phyloP scores from a whole-genome alignment of 2,888 invertebrate species.

The Odontomyia ornata region DNA sequence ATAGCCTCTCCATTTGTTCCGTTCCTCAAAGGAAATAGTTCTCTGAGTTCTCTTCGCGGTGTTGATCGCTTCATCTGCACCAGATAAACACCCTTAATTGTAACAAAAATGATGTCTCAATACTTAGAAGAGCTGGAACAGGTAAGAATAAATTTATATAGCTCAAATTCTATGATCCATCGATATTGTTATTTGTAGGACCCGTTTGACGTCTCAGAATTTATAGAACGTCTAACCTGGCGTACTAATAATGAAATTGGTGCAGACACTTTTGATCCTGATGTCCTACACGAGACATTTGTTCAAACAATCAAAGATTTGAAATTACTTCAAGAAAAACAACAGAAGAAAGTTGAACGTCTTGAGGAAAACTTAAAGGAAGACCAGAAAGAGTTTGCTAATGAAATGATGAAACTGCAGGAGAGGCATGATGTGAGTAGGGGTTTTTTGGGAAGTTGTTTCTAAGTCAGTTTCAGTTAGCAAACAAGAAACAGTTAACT shows the following conservation, averaged over 20 bases:
- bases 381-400: constrained; percentile 84
- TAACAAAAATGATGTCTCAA: constrained; percentile 89
- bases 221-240: constrained; percentile 96
- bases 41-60: no score
- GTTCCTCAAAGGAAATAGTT: no score
- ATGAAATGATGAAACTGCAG: constrained; percentile 82
- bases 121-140: constrained; percentile 88
- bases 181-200: constrained; percentile 70
- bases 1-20: no score
- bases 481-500: no score
- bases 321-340: constrained; percentile 81
- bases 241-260: constrained; percentile 82
- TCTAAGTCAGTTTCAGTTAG: no score
- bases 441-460: no score
- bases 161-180: not conserved
- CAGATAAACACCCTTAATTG: no score
- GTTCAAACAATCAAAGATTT: constrained; percentile 89
- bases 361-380: constrained; percentile 83
- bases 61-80: no score
- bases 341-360: constrained; percentile 85
- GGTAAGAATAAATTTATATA: constrained; percentile 64
- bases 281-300: constrained; percentile 88
- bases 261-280: constrained; percentile 83
- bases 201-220: constrained; percentile 96
- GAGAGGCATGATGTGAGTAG: constrained; percentile 80